phyloP scores from a whole-genome alignment of 2,797 vertebrate species.

The Scleropages formosus region DNA sequence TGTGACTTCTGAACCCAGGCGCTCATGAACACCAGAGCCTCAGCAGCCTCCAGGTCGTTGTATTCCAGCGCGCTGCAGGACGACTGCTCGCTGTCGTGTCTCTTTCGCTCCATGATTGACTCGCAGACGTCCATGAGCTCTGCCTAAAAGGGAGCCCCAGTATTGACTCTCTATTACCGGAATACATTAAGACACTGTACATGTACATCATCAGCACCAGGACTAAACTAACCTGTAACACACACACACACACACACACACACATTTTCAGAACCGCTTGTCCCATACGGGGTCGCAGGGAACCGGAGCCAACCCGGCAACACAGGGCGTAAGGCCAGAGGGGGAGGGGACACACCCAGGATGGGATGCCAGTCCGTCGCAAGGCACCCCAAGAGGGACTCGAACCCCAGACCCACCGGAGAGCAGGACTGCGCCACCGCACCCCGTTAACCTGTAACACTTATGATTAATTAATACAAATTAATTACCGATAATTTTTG shows the following conservation, averaged over 20 bases:
- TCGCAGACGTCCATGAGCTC: constrained; percentile 77
- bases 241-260: too few relatives aligned
- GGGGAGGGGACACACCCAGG: too few relatives aligned
- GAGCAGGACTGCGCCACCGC: too few relatives aligned
- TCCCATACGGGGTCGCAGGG: too few relatives aligned
- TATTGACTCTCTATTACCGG: not conserved
- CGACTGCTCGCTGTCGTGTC: constrained; percentile 82
- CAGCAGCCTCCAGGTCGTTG: constrained; percentile 92
- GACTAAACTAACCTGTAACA: too few relatives aligned
- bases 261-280: too few relatives aligned
- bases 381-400: too few relatives aligned
- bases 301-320: too few relatives aligned
- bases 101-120: constrained; percentile 76
- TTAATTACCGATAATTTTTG: not conserved
- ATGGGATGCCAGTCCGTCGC: too few relatives aligned
- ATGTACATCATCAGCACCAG: not conserved
- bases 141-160: constrained; percentile 58
- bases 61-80: constrained; percentile 78
- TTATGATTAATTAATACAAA: not conserved
- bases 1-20: constrained; percentile 85
- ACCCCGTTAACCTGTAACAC: too few relatives aligned
- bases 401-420: too few relatives aligned
- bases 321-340: too few relatives aligned
- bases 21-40: constrained; percentile 95
- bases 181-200: not conserved